phyloP scores from a whole-genome alignment of 64 coral and sea anemone genomes.

The Trachythela sp. region DNA sequence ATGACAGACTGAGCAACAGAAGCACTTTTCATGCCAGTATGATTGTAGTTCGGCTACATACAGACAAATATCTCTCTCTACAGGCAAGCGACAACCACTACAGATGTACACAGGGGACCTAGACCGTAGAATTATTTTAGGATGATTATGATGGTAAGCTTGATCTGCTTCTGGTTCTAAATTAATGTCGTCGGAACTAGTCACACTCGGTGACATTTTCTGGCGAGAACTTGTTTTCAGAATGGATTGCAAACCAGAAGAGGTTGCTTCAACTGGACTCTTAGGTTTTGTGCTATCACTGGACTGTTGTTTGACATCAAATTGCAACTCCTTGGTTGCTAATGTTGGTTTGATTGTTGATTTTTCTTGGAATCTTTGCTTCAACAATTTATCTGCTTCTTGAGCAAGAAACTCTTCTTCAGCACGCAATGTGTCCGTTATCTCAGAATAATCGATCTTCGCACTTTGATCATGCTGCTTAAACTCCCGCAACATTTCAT shows the following conservation, averaged over 20 bases:
- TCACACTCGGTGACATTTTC: background rate
- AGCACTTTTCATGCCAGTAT: conserved; percentile 10
- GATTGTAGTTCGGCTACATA: conserved; percentile 5
- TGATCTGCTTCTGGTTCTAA: conserved; percentile 7
- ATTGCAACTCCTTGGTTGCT: background rate
- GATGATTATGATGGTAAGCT: background rate
- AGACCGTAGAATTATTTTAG: background rate
- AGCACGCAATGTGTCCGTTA: background rate
- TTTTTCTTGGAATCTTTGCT: background rate
- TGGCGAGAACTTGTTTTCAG: background rate
- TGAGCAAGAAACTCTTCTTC: conserved; percentile 17
- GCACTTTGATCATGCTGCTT: background rate
- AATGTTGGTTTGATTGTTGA: background rate
- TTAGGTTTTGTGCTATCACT: background rate
- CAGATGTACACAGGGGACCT: conserved; percentile 1
- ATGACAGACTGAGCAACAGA: conserved; percentile 2
- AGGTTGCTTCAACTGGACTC: background rate
- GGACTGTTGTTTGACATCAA: background rate
- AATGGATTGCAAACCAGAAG: background rate
- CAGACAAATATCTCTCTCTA: background rate
- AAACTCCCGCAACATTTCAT: conserved; percentile 12
- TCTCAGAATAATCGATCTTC: background rate
- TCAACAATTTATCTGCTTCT: conserved; percentile 10
- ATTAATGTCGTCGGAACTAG: background rate
- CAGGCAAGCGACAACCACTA: background rate